A percentile compares a stretch with the other conserved stretches of the same genome.
Evolutionary conservation across 2,797 vertebrate species (phyloP).

Genomic region (Rhinophrynus dorsalis): DNA sequence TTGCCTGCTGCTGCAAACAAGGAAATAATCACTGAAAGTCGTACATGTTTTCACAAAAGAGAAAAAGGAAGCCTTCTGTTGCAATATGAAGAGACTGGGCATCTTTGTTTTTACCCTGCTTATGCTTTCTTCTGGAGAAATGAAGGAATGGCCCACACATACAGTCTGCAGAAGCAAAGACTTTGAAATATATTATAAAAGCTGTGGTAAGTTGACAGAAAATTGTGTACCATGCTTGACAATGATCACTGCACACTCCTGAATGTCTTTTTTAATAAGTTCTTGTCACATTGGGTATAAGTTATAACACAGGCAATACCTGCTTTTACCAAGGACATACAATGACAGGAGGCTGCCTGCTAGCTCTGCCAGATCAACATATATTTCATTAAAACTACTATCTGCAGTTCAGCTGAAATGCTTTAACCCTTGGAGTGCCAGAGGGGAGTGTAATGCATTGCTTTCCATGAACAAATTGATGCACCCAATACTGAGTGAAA

Average conservation of each 20-base stretch:
- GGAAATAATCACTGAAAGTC: no score
- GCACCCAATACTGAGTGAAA: no score
- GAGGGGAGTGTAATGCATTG: no score
- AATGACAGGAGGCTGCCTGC: constrained; percentile 27
- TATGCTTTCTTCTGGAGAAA: constrained; percentile 50
- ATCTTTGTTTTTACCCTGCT: constrained; percentile 50
- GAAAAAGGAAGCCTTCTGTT: no score
- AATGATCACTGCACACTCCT: constrained; percentile 14
- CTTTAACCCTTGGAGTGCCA: no score
- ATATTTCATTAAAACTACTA: constrained; percentile 35
- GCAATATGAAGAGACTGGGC: no score
- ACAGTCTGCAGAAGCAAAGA: constrained; percentile 63
- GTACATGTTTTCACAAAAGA: no score
- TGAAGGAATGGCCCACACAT: constrained; percentile 64
- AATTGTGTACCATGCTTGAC: constrained; percentile 37
- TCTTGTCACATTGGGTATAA: constrained; percentile 29
- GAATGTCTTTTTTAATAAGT: constrained; percentile 37
- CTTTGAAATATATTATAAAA: constrained; percentile 71
- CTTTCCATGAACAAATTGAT: no score
- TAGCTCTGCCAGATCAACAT: constrained; percentile 28
- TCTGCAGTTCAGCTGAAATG: background rate
- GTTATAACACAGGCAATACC: constrained; percentile 24
- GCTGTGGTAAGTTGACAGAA: constrained; percentile 69
- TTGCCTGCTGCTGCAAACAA: no score
- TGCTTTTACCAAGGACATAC: constrained; percentile 36